A percentile compares a stretch with the other conserved stretches of the same genome.
Conservation (phyloP, 2,888 invertebrate species). For the Abscondita cerata region DNA sequence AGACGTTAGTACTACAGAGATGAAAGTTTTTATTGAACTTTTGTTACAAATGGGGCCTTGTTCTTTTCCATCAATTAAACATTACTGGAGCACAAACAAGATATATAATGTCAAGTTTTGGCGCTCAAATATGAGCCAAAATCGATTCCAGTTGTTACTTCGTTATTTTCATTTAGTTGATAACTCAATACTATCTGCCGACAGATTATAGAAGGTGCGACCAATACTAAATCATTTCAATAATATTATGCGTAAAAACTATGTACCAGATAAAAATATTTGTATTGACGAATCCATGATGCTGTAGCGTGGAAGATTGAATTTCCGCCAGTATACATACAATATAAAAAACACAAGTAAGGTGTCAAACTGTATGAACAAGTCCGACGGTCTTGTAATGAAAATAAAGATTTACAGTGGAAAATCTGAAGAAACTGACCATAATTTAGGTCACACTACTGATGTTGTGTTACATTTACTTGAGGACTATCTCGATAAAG, state of each 20-base stretch:
- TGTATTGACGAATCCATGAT: slow-evolving; percentile 42
- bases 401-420: slow-evolving; percentile 37
- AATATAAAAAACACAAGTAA: slow-evolving; percentile 42
- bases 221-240: slow-evolving; percentile 44
- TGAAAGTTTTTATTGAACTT: slow-evolving; percentile 37
- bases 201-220: slow-evolving; percentile 42
- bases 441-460: slow-evolving; percentile 38
- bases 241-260: slow-evolving; percentile 43
- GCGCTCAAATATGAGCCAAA: slow-evolving; percentile 33
- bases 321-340: slow-evolving; percentile 42
- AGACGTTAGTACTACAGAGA: slow-evolving; percentile 19
- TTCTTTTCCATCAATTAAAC: slow-evolving; percentile 36
- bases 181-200: slow-evolving; percentile 35
- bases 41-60: slow-evolving; percentile 38
- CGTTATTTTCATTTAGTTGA: slow-evolving; percentile 39
- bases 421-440: slow-evolving; percentile 24
- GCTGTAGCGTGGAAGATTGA: slow-evolving; percentile 40
- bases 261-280: slow-evolving; percentile 40
- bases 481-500: slow-evolving; percentile 41
- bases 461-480: slow-evolving; percentile 39
- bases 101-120: slow-evolving; percentile 33
- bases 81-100: slow-evolving; percentile 38
- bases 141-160: slow-evolving; percentile 37
- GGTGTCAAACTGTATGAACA: slow-evolving; percentile 45
- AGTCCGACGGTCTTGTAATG: slow-evolving; percentile 39